Base-by-base conservation (phyloP, 2,888 invertebrate genomes). In the Nomada lathburiana region DNA sequence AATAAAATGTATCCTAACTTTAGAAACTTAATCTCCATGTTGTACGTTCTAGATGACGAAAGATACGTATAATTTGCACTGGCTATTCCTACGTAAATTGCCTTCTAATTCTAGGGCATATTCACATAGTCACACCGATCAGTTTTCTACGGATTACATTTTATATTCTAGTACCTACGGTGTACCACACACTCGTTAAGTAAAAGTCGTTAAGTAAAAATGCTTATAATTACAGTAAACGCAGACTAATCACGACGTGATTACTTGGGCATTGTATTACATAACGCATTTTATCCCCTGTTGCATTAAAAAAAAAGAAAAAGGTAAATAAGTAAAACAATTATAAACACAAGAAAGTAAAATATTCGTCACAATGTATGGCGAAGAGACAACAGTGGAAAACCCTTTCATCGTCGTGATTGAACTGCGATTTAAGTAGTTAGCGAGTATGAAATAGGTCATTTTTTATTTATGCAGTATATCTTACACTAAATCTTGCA, bases 121-220 rank as follows among this genome's bases (percentile, higher is more conserved):
- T 93, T 92, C 92, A 92, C 92, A 92, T 91, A 91, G 92, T 92
- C 92, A 92, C 93, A 93, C 91, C 90, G 89, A 93, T 92, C 89
- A 85, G 78, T 86, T 78, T 88, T 89, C 92, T 93, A 93, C 90
- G 86, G 90, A 89, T 91, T 92, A 92, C 85, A 90, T 89, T 23
- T 90, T 87, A 78, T 90, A 87, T 70, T 90, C 87, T 89, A 57
- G 82, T 82, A 85, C 76, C 86, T 88, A 88, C 67, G 82, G 86
- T 88, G 81, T 86, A 88, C 85, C 83, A 85, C 82, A 88, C 83
- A 81, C 85, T 86, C 85, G 62, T 81, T 91, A 90, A 91, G 88
- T 91, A 90, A 90, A 91, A 91, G 90, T 90, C 86, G 88, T 91
- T 70, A 92, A 93, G 93, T 93, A 92, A 93, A 93, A 93, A 93